These are phyloP conservation scores for Diadophis punctatus DNA, from an alignment of 2,113 vertebrate genomes.

Conservation along the genomic window DNA sequence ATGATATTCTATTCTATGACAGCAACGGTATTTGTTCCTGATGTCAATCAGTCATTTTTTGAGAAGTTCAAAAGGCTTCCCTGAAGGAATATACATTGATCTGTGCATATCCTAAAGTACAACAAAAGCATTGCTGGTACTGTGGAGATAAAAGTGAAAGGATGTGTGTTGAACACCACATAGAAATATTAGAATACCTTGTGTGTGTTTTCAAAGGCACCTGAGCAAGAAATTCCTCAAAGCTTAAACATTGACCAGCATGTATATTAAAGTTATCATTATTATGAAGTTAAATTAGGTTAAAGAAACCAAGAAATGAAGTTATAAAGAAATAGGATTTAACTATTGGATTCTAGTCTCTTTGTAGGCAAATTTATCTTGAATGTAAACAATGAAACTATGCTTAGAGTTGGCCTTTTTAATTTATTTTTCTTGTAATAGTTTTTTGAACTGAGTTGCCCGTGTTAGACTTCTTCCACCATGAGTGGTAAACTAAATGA, in stretches of 20 bases:
- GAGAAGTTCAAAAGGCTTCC: constrained; percentile 64
- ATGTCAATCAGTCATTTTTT: constrained; percentile 64
- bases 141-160: constrained; percentile 59
- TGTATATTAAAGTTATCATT: constrained; percentile 41
- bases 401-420: constrained; percentile 27
- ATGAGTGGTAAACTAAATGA: neutral
- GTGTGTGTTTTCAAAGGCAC: constrained; percentile 46
- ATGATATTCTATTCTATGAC: constrained; percentile 42
- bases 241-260: constrained; percentile 40
- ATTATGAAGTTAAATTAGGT: constrained; percentile 20
- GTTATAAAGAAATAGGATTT: constrained; percentile 38
- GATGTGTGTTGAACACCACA: constrained; percentile 19
- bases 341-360: constrained; percentile 30
- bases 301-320: constrained; percentile 29
- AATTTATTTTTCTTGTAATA: neutral
- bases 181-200: constrained; percentile 52
- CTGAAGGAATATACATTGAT: constrained; percentile 68
- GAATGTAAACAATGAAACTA: constrained; percentile 18
- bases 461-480: neutral
- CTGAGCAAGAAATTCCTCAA: constrained; percentile 44
- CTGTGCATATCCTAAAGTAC: constrained; percentile 65
- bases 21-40: constrained; percentile 61
- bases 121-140: constrained; percentile 59
- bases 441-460: constrained; percentile 15
- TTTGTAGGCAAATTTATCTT: neutral